Base-by-base conservation (phyloP, 2,113 vertebrate species). In the Propithecus coquereli region DNA sequence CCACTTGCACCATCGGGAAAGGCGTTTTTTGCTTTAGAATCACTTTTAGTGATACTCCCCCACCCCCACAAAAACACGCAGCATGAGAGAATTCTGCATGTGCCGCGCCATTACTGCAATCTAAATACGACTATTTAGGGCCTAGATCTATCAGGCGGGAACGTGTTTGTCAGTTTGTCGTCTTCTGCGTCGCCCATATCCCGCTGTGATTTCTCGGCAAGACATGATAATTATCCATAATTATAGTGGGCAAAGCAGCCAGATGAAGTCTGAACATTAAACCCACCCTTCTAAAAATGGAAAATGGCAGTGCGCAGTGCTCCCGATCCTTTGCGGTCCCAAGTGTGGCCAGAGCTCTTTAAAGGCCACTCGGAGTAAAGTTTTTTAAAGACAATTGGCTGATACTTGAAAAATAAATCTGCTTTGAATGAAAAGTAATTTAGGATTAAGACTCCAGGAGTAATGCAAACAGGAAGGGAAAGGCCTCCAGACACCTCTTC, bases 141-240 rank as follows among this genome's bases (percentile, higher is more conserved):
- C 73, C 52, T 27, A 32, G 66, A 25, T 71, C 76, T 22, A 83
- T 73, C 61, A 20, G 47, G 94, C 6, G 1, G 71, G 77, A 61
- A 13, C 14, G 3, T 20, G n/a, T 50, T 25, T 79, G 77, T 93
- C 50, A 2, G 32, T 80, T 45, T 65, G 59, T 73, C 45, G 66
- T 93, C 45, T 86, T 94, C 74, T 61, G 50, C 65, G 32, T 20
- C 45, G 81, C 95, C 76, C 14, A 1, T 17, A 47, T 52, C 77
- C 82, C 85, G 23, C 52, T 30, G 96, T n/a, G 68, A 68, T 71
- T 81, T 89, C 91, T 83, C 95, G 91, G 82, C 82, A 59, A 74
- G 97, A 82, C 70, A 34, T 61, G 37, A 50, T 94, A 91, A 96
- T 93, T 91, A 74, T 17, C 93, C 50, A 0, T 86, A 83, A 93